A percentile compares a stretch with the other conserved stretches of the same genome.
Conservation (phyloP, 2,113 vertebrate genomes). For the Puntigrus tetrazona region DNA sequence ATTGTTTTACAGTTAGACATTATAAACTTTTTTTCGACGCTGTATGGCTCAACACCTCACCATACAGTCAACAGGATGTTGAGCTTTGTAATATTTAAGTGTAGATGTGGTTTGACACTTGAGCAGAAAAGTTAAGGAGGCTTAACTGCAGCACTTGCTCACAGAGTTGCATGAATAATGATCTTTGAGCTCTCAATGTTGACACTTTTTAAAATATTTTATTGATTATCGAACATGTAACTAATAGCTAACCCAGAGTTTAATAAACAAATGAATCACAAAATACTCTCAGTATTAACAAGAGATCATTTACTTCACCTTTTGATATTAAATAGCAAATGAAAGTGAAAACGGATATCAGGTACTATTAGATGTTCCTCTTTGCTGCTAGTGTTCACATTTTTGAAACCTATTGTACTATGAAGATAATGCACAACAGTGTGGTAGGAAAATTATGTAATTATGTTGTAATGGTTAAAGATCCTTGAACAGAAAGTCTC, state of each 20-base stretch:
- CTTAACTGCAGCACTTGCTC: not conserved
- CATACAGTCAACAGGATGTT: slow-evolving; percentile 23
- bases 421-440: too few species aligned
- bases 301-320: not conserved
- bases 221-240: not conserved
- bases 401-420: not conserved
- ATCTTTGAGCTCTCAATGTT: not conserved
- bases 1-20: not conserved
- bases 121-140: not conserved
- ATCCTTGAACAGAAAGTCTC: not conserved
- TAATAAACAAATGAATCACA: not conserved
- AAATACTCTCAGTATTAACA: not conserved
- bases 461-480: slow-evolving; percentile 1
- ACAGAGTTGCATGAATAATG: not conserved
- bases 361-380: not conserved
- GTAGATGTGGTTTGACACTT: not conserved
- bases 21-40: not conserved
- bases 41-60: not conserved
- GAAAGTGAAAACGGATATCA: not conserved
- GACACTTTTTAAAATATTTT: not conserved
- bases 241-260: not conserved
- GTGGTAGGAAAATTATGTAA: not conserved
- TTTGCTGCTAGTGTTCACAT: not conserved
- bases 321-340: not conserved
- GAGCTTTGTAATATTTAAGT: not conserved